phyloP scores from a whole-genome alignment of 2,888 invertebrate species.

The Cartodere bifasciata region DNA sequence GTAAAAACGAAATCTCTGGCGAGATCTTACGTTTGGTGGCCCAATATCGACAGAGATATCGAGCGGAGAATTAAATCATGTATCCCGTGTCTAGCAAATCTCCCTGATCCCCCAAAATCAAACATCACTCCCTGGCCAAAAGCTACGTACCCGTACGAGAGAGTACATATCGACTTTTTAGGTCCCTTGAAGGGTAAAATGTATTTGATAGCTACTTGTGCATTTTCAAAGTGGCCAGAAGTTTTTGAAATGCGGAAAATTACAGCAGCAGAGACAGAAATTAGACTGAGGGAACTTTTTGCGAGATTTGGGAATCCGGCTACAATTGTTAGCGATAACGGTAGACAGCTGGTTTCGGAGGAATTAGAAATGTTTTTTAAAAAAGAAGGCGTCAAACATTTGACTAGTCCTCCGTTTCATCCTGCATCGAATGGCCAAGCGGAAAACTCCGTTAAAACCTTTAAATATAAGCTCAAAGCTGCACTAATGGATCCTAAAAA shows the following conservation, averaged over 20 bases:
- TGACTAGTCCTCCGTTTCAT: constrained; percentile 9
- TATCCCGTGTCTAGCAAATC: not conserved
- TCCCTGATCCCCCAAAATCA: constrained; percentile 4
- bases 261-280: constrained; percentile 3
- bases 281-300: constrained; percentile 5
- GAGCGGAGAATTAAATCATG: constrained; percentile 5
- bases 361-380: constrained; percentile 7
- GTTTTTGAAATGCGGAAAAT: constrained; percentile 3
- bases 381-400: constrained; percentile 8
- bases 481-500: constrained; percentile 5
- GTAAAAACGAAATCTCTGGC: constrained; percentile 6
- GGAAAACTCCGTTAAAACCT: constrained; percentile 9
- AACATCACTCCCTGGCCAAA: constrained; percentile 5
- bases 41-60: constrained; percentile 6
- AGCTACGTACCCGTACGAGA: constrained; percentile 2
- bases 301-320: constrained; percentile 8
- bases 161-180: constrained; percentile 7
- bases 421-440: constrained; percentile 10
- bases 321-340: constrained; percentile 5
- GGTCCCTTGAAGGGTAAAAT: constrained; percentile 6
- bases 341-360: constrained; percentile 7
- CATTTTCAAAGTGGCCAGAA: constrained; percentile 9
- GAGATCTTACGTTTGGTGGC: constrained; percentile 8
- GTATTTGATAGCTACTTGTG: constrained; percentile 4
- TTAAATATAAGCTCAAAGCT: constrained; percentile 8